Evolutionary conservation across 1,140 invertebrate species (phyloP), one percentile per base, ranked within the genome.

Genomic region (Maniola jurtina): DNA sequence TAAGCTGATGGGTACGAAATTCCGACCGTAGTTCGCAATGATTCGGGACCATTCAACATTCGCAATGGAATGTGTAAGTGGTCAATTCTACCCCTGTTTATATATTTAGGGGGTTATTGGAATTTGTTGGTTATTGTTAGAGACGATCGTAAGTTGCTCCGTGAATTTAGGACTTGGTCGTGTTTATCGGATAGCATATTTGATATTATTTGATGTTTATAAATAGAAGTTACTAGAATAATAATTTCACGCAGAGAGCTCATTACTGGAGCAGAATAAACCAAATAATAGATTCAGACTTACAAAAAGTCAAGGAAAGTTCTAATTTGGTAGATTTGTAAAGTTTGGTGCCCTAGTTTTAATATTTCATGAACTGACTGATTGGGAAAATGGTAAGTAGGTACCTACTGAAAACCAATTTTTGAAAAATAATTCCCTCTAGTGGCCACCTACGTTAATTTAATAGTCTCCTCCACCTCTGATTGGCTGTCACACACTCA

Each of bases 21-120:
- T 64, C 70, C 65, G 45, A 64, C 58, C 62, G 52, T 65, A 50
- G 54, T 68, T 65, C n/a, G 65, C 40, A 61, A 60, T 64, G 61
- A 71, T 68, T 66, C 61, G 38, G 16, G 54, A 35, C 65, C 25
- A 61, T 61, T 50, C 40, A 47, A 66, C 59, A 59, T 60, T 57
- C 59, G 59, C 65, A 45, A 38, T 62, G 70, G 70, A 71, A 71
- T 71, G 65, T 71, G 64, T 71, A 71, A 71, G 64, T 67, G 69
- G 69, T 71, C 64, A 58, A 57, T 42, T 60, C 57, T 61, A 48
- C 38, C 47, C 56, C 48, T 52, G 58, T 52, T 56, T 70, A 50
- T 70, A 58, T 48, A 50, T 58, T 64, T 48, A 59, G 55, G 47
- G 34, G 54, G 9, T 6, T 64, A 48, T 58, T 45, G 52, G 35